Conservation (phyloP, 1,140 invertebrate genomes). For the Physella acuta region DNA sequence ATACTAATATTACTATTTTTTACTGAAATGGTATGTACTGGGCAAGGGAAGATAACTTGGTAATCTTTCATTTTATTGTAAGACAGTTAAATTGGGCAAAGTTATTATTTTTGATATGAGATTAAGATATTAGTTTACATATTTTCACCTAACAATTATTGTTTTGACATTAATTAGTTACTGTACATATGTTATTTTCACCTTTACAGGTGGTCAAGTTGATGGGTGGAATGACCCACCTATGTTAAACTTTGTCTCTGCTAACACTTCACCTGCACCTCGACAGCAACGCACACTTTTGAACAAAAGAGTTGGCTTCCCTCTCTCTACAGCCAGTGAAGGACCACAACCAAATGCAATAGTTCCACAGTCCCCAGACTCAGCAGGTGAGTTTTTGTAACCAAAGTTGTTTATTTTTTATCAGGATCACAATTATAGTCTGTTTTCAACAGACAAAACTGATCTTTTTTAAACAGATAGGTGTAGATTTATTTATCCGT, state of each 20-base stretch:
- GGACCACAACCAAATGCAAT: background rate
- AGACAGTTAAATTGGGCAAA: too few species aligned
- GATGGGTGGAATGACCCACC: slow-evolving; percentile 55
- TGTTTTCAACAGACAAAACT: too few species aligned
- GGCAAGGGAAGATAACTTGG: too few species aligned
- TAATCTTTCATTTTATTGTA: too few species aligned
- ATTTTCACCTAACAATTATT: too few species aligned
- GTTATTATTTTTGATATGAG: too few species aligned
- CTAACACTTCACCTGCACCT: slow-evolving; percentile 2
- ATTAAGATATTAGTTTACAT: too few species aligned
- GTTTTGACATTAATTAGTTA: too few species aligned
- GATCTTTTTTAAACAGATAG: too few species aligned
- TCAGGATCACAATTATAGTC: background rate
- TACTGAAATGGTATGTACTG: too few species aligned
- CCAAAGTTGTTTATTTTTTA: background rate
- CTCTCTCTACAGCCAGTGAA: slow-evolving; percentile 11
- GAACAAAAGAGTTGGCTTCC: slow-evolving; percentile 45
- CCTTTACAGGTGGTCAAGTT: slow-evolving; percentile 22
- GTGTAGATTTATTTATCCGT: too few species aligned
- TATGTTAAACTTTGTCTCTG: slow-evolving; percentile 34
- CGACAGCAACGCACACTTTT: slow-evolving; percentile 28
- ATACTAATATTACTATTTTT: too few species aligned
- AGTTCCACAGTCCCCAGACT: background rate
- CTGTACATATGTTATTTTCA: slow-evolving; percentile 1
- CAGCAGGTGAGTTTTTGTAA: slow-evolving; percentile 9